Evolutionary conservation across 1,140 invertebrate species (phyloP), one percentile per base, ranked within the genome.

Genomic region (Agrilus planipennis): DNA sequence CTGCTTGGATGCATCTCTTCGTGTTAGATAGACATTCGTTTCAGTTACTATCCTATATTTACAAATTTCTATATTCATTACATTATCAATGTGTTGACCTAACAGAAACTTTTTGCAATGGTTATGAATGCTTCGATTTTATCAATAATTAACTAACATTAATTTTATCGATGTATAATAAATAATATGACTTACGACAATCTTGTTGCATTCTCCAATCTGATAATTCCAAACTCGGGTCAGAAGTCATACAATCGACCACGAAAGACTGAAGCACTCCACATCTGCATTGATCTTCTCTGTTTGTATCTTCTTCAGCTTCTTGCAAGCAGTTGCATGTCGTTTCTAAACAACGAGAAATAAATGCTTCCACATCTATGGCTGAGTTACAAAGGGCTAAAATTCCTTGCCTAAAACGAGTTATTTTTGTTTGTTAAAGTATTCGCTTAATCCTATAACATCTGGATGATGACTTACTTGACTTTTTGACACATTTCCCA

Each of bases 261-360:
- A 82, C 76, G 45, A 83, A 78, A 44, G 67, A 68, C 40, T 81
- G 73, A 12, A 88, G 54, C 1, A 77, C 63, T 27, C 70, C 61
- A 53, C 84, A 89, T 36, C 74, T 69, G 54, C 84, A 89, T 17
- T 76, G 60, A 0, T 63, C 68, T 36, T 31, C 58, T 49, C 57
- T 71, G 45, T 54, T 67, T 39, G 45, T 38, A 15, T 60, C 61
- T 1, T 58, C 57, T 0, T 34, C 46, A 14, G 62, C 60, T 19
- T 52, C 55, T 40, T 64, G 59, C 18, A 81, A 46, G 53, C 84
- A 89, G 23, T 72, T 66, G 56, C 84, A 88, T 4, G 76, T 71
- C 11, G 72, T 74, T 52, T 85, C 82, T 5, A 85, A 57, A 52
- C 85, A 89, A 17, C 75, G 71, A 29, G 73, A 73, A 2, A 79